Percentiles rank a stretch among this genome's conserved stretches.
Evolutionary conservation across 2,113 vertebrate genomes (phyloP).

Genomic region (Cercopithecus mona): DNA sequence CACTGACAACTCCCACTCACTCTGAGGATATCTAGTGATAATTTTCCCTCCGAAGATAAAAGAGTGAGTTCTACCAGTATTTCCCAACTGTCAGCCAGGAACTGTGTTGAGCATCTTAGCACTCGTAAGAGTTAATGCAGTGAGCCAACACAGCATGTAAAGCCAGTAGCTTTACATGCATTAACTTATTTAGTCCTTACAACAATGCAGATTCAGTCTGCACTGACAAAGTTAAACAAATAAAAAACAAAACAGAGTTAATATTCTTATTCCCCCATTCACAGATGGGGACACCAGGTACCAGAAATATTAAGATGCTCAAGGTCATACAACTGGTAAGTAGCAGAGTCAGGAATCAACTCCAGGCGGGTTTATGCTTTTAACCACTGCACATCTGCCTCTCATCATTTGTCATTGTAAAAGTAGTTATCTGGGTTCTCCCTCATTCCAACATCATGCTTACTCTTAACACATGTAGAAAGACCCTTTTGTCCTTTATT

Average conservation of each 20-base stretch:
- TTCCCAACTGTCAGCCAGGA: background rate
- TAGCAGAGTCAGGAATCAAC: background rate
- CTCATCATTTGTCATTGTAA: background rate
- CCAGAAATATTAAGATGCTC: background rate
- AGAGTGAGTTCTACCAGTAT: background rate
- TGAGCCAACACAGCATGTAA: background rate
- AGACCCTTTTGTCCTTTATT: background rate
- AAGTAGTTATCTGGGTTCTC: background rate
- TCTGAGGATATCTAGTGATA: background rate
- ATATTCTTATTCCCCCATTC: background rate
- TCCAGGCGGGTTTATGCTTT: background rate
- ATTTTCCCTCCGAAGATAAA: conserved; percentile 9
- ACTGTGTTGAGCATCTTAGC: background rate
- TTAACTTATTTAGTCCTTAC: background rate
- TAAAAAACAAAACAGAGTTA: background rate
- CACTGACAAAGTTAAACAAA: background rate
- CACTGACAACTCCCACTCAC: background rate
- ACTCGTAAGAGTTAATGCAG: background rate
- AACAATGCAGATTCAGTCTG: background rate
- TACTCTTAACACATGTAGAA: background rate
- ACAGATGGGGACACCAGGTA: background rate
- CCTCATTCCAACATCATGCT: background rate
- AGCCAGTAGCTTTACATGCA: background rate
- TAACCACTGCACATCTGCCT: background rate
- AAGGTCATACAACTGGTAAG: background rate